Conservation (phyloP, 2,888 invertebrate genomes). For the Chloroclysta siterata region DNA sequence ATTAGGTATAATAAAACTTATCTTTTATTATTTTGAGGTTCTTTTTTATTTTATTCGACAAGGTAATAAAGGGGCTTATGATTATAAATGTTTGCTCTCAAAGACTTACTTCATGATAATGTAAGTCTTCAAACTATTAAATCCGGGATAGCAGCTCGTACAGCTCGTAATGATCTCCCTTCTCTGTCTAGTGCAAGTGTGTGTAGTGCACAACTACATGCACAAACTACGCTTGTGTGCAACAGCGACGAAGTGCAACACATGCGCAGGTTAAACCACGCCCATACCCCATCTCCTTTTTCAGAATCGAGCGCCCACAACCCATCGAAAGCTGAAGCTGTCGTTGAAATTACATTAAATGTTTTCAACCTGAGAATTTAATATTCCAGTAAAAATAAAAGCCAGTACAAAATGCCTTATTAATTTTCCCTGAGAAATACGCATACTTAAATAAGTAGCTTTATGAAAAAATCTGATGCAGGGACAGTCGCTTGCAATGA, state of each 20-base stretch:
- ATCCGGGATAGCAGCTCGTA: background rate
- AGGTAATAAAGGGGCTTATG: too few species aligned
- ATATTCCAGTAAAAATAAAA: background rate
- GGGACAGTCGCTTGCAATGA: too few species aligned
- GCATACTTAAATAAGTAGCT: too few species aligned
- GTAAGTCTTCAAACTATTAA: background rate
- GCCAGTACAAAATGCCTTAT: too few species aligned
- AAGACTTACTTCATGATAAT: background rate
- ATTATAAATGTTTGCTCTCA: background rate
- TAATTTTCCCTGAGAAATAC: too few species aligned
- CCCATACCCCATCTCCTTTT: constrained; percentile 1
- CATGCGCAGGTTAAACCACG: constrained; percentile 5
- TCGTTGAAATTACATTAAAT: constrained; percentile 4
- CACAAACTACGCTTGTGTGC: constrained; percentile 1
- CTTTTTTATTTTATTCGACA: too few species aligned
- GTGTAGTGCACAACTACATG: constrained; percentile 2
- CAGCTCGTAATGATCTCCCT: background rate
- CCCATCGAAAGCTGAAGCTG: background rate
- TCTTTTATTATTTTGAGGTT: too few species aligned
- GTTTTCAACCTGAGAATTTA: constrained; percentile 5
- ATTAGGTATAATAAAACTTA: too few species aligned
- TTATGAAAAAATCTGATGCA: too few species aligned
- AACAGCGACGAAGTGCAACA: background rate
- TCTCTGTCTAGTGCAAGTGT: constrained; percentile 4
- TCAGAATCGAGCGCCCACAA: background rate